These are phyloP conservation scores for Dendrocopos noguchii DNA, from an alignment of 2,113 vertebrate genomes.

Conservation along the genomic window DNA sequence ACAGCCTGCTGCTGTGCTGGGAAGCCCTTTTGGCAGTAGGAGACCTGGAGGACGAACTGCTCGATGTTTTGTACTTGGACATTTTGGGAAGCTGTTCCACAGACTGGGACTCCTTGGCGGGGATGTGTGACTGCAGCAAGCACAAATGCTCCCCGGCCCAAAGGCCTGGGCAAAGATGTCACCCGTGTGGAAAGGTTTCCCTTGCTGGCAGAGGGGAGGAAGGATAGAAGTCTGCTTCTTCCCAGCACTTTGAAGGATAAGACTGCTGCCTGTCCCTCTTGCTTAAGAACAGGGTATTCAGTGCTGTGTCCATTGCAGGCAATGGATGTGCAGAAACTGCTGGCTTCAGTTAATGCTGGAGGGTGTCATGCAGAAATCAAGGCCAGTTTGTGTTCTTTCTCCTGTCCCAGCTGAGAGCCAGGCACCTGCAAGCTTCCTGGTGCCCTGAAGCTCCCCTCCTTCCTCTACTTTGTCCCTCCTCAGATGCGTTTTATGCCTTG, in stretches of 20 bases:
- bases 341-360: not conserved
- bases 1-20: not conserved
- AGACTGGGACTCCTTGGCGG: not conserved
- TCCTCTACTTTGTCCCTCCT: not conserved
- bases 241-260: conserved; percentile 51
- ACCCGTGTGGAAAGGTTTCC: not conserved
- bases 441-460: not conserved
- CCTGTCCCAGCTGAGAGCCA: conserved; percentile 17
- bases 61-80: not conserved
- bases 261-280: conserved; percentile 13
- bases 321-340: conserved; percentile 50
- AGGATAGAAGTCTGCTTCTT: conserved; percentile 30
- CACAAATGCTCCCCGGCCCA: not conserved
- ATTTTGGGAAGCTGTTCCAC: conserved; percentile 21
- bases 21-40: not conserved
- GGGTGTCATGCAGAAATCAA: conserved; percentile 20
- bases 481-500: not conserved
- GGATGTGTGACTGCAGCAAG: not conserved
- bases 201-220: not conserved
- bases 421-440: conserved; percentile 7
- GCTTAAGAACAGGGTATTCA: conserved; percentile 36
- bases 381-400: conserved; percentile 32
- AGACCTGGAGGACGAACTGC: not conserved
- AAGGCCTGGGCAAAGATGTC: not conserved
- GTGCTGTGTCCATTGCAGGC: conserved; percentile 68